Base-by-base conservation (phyloP, 2,888 invertebrate species). In the Psylliodes chrysocephalus region DNA sequence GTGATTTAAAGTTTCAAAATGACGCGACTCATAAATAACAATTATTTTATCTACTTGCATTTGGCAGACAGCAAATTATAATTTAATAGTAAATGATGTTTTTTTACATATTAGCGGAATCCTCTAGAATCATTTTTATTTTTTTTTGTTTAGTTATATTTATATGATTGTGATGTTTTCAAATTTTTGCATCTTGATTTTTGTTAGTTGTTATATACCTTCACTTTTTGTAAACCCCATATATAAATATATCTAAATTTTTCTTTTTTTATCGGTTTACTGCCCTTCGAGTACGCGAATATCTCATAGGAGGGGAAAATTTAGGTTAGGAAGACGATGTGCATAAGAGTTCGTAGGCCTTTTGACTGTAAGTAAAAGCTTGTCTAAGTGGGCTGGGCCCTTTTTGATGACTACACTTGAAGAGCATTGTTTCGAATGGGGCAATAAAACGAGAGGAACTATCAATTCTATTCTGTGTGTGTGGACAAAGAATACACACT, bases 351-450 rank as follows among this genome's bases (percentile, higher is more conserved):
- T 53, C 40, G 53, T 67, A 61, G 66, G 66, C 63, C 66, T 61
- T 60, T 54, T 57, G 52, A 63, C 53, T 60, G 67, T 56, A 46
- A 52, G 56, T 64, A 49, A 64, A 63, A 65, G 64, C 64, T 28
- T 57, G 46, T 51, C 47, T 63, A 63, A 60, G 63, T 60, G 64
- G 49, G 52, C 38, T 19, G 56, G 33, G 56, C 61, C 70, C 70
- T 66, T 60, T 69, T 71, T 70, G 69, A 71, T 70, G 66, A 65
- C 68, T 65, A 56, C 67, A 71, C 72, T 72, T 60, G 67, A 69
- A 42, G 52, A 62, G 72, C 72, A 73, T 74, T 74, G 75, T 73
- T 71, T 73, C 72, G 68, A 72, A 74, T 73, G 70, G 73, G 69
- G 71, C 70, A 73, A 75, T 74, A 75, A 75, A 75, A 73, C 71